These are phyloP conservation scores for Brachionus koreanus DNA, from an alignment of 1,140 invertebrate genomes.

Conservation along the genomic window DNA sequence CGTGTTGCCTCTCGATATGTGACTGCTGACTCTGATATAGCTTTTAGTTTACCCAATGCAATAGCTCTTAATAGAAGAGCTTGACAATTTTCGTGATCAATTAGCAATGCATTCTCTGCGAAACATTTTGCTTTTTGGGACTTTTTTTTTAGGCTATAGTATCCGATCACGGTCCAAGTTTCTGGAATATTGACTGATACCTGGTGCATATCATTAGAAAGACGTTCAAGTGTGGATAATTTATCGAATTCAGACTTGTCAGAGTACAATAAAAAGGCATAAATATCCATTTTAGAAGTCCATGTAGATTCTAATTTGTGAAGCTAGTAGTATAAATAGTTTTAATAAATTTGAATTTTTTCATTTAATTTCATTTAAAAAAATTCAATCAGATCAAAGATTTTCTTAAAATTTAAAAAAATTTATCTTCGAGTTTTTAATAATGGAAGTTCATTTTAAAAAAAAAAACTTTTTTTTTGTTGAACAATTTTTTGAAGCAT, in stretches of 20 bases:
- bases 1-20: constrained; percentile 33
- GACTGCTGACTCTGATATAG: constrained; percentile 24
- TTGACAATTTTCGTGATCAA: constrained; percentile 40
- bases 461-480: too few species aligned
- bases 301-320: constrained; percentile 28
- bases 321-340: not conserved
- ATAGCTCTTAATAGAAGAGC: constrained; percentile 33
- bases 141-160: constrained; percentile 42
- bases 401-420: too few species aligned
- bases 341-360: too few species aligned
- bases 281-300: constrained; percentile 39
- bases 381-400: too few species aligned
- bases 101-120: constrained; percentile 37
- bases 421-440: too few species aligned
- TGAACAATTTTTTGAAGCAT: too few species aligned
- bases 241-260: constrained; percentile 42
- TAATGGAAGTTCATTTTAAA: too few species aligned
- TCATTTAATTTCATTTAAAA: too few species aligned
- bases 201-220: constrained; percentile 41
- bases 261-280: constrained; percentile 18
- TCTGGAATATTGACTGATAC: constrained; percentile 40
- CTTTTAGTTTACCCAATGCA: constrained; percentile 30
- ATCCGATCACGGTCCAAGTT: constrained; percentile 37
- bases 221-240: constrained; percentile 1
- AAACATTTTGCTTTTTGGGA: constrained; percentile 44